Base-by-base conservation (phyloP, 2,888 invertebrate genomes). In the Dryadula phaetusa region DNA sequence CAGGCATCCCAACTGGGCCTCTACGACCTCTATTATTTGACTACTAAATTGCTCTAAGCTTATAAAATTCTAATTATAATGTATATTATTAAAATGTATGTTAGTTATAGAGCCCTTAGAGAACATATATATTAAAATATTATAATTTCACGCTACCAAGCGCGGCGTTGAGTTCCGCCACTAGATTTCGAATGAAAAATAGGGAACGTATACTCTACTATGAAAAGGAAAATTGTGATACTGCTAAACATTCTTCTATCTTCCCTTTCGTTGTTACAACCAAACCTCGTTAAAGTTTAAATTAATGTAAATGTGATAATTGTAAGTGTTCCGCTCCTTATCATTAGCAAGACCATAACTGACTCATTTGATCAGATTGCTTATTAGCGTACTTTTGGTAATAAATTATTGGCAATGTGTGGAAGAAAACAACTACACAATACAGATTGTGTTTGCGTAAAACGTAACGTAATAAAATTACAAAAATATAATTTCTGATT, bases 321-420 rank as follows among this genome's bases (percentile, higher is more conserved):
- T 67, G 66, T 65, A 56, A 22, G 28, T 44, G 46, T 63, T 62
- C 46, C 62, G 62, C 67, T 60, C 49, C 60, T 62, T 69, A 67
- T 62, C 65, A 58, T 70, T 68, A 65, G 62, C 64, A 60, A 68
- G 62, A 70, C 68, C 65, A 63, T 61, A 64, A 60, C 54, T 66
- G 65, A 70, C 62, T 68, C 68, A 63, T 65, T 47, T 60, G 40
- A 66, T 62, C 65, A 22, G 61, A 44, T 25, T 53, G 53, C 58
- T 34, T 53, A 46, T 66, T 69, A 66, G 34, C 64, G 16, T 34
- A 28, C 18, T 20, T 61, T 61, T 22, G 62, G 42, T 65, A 65
- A 68, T 52, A 44, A 64, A 67, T 18, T 37, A 52, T 32, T 32
- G 25, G 22, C 22, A 40, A 60, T 0, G 28, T 58, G 42, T 42